These are phyloP conservation scores for Achatina immaculata DNA, from an alignment of 1,140 invertebrate species.

Conservation along the genomic window DNA sequence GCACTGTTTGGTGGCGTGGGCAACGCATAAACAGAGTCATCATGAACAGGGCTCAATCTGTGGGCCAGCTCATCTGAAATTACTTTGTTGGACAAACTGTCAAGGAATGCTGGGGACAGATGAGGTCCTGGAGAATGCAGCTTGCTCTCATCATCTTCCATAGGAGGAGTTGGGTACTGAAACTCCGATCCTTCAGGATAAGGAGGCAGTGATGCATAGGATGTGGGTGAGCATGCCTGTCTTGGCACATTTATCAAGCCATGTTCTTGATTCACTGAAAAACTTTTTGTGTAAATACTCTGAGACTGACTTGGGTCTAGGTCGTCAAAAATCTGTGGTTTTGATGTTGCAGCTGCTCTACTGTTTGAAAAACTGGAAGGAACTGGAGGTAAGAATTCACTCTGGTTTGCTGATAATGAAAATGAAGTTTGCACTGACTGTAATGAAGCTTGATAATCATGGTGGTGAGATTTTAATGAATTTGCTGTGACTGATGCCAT, in stretches of 20 bases:
- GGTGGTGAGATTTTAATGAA: neutral
- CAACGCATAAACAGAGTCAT: neutral
- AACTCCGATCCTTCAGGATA: conserved; percentile 15
- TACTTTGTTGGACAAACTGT: conserved; percentile 12
- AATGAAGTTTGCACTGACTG: neutral
- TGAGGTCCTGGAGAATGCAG: conserved; percentile 6
- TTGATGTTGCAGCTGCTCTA: neutral
- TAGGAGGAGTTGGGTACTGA: conserved; percentile 35
- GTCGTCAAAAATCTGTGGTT: neutral
- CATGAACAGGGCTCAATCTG: neutral
- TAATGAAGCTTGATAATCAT: neutral
- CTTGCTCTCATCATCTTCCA: conserved; percentile 26
- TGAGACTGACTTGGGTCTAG: neutral
- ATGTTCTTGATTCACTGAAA: neutral
- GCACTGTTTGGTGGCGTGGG: conserved; percentile 30
- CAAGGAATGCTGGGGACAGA: conserved; percentile 26
- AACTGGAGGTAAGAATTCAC: neutral
- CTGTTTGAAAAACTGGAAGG: too few species aligned
- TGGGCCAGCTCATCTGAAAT: neutral
- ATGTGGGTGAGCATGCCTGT: neutral
- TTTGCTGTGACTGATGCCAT: neutral
- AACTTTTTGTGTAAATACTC: neutral
- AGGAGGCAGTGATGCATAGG: neutral
- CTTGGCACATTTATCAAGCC: neutral
- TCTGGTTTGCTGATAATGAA: neutral